Evolutionary conservation across 2,113 vertebrate species (phyloP).

Genomic region (Rhabdornis inornatus): DNA sequence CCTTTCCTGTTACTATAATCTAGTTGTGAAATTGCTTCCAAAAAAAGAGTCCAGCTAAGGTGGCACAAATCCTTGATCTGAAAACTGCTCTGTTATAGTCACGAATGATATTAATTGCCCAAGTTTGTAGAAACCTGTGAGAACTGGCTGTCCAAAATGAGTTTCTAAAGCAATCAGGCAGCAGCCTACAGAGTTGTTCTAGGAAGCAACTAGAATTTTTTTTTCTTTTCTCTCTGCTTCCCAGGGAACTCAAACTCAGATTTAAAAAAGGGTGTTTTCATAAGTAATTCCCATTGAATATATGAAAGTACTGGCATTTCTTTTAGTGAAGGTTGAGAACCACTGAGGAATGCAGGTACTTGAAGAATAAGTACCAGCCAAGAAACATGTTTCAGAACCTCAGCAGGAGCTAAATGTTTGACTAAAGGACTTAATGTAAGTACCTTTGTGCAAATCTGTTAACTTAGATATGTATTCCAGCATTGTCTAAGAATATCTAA

Average conservation of each 20-base stretch:
- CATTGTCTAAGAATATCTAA: not conserved
- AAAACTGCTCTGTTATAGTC: not conserved
- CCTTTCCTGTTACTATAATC: not conserved
- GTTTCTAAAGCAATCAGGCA: not conserved
- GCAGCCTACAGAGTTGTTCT: not conserved
- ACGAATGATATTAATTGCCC: not conserved
- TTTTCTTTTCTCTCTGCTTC: not conserved
- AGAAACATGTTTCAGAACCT: not conserved
- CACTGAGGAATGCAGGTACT: not conserved
- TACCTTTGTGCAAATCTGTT: not conserved
- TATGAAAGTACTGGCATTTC: not conserved
- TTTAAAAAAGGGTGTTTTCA: not conserved
- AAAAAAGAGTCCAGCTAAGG: not conserved
- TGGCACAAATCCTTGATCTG: not conserved
- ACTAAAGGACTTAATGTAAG: not conserved
- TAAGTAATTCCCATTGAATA: not conserved
- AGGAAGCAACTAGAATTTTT: not conserved
- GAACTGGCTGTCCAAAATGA: not conserved
- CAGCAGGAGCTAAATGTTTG: not conserved
- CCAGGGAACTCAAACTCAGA: not conserved
- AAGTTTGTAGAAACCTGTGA: not conserved
- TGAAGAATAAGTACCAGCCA: not conserved
- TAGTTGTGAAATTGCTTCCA: not conserved
- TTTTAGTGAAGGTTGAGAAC: not conserved
- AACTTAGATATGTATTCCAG: not conserved